Percentiles rank a stretch among this genome's conserved stretches.
These are phyloP conservation scores for Pterophyllum scalare DNA, from an alignment of 2,113 vertebrate genomes.

Conservation along the genomic window DNA sequence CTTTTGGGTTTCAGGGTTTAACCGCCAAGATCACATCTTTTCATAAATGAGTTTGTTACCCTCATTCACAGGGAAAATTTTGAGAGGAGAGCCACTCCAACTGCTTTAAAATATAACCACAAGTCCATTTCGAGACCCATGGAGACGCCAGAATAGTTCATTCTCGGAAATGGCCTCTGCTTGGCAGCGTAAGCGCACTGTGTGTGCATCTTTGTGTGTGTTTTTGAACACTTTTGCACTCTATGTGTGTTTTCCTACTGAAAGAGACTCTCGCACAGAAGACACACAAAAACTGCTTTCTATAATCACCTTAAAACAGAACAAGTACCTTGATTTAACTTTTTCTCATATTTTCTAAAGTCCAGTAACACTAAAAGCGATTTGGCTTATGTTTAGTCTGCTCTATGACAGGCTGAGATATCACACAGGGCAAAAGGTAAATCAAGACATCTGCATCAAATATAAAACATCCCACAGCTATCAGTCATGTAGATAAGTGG, in stretches of 20 bases:
- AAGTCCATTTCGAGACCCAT: slow-evolving; percentile 56
- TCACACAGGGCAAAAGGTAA: slow-evolving; percentile 58
- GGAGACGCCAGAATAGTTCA: slow-evolving; percentile 53
- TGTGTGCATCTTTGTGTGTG: neutral
- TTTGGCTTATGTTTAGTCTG: slow-evolving; percentile 68
- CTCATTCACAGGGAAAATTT: slow-evolving; percentile 38
- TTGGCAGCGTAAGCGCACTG: slow-evolving; percentile 20
- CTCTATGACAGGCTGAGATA: slow-evolving; percentile 56
- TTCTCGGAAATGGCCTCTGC: slow-evolving; percentile 58
- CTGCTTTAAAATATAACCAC: slow-evolving; percentile 60
- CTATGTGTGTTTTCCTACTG: slow-evolving; percentile 13
- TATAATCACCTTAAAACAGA: slow-evolving; percentile 37
- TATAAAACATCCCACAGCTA: slow-evolving; percentile 61
- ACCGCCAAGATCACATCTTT: slow-evolving; percentile 35
- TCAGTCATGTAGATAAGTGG: slow-evolving; percentile 47
- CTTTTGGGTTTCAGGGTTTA: slow-evolving; percentile 34
- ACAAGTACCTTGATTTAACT: slow-evolving; percentile 32
- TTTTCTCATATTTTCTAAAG: slow-evolving; percentile 33
- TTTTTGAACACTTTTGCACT: neutral
- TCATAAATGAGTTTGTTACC: slow-evolving; percentile 53
- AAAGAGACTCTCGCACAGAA: neutral
- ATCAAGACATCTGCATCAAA: slow-evolving; percentile 60
- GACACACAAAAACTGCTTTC: slow-evolving; percentile 32
- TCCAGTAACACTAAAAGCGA: slow-evolving; percentile 2
- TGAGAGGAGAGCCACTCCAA: slow-evolving; percentile 45